Evolutionary conservation across 2,888 invertebrate genomes (phyloP), one percentile per base, ranked within the genome.

Genomic region (Tetranychus piercei): DNA sequence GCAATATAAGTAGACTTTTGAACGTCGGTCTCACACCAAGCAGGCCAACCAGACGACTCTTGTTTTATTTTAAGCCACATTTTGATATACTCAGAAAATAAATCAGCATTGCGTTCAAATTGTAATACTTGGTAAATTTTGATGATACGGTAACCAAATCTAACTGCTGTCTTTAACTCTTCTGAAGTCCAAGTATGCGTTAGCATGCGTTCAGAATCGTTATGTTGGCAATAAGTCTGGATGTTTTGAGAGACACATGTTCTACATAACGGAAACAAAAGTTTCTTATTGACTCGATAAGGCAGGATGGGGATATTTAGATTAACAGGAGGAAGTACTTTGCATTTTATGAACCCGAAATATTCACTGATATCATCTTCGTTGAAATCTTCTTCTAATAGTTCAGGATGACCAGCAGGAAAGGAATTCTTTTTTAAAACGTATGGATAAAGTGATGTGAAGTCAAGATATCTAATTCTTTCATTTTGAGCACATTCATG

Each of bases 291-390:
- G 75, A 75, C 76, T 73, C 77, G 71, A 15, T 76, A 76, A 4
- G 80, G 80, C 4, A 81, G 74, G 1, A 80, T 79, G 15, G 80
- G 80, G 67, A 79, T 79, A 72, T 79, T n/a, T n/a, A n/a, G n/a
- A n/a, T 78, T 76, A 22, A 78, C 74, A 8, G 79, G 80, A 6
- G 80, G 79, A 11, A 80, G 23, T 3, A 80, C 74, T 72, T 77
- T 78, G 72, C 79, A 79, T 74, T 80, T 79, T 7, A 79, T 73
- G 8, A 80, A 43, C 7, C 80, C 81, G 73, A 79, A 78, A 71
- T 79, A 80, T 23, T 15, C 15, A 15, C 15, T 45, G 45, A 45
- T 45, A 15, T 23, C 23, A 23, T 23, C 23, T 23, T 45, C 45
- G 8, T 67, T 22, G 18, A 67, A 80, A 65, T 79, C 75, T 75